phyloP scores from a whole-genome alignment of 2,888 invertebrate genomes.

The Troides helena region DNA sequence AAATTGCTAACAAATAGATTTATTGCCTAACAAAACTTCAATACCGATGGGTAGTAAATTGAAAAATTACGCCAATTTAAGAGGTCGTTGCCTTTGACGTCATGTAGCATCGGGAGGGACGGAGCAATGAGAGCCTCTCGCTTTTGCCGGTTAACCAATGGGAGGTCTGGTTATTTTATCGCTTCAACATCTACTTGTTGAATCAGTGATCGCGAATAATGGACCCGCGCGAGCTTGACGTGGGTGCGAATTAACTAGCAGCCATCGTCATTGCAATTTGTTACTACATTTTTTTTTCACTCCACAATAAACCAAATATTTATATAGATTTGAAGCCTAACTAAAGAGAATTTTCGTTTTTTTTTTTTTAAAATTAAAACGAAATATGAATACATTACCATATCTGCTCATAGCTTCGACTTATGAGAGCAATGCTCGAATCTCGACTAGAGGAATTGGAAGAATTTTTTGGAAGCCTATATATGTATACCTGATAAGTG shows the following conservation, averaged over 20 bases:
- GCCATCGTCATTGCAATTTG: not conserved
- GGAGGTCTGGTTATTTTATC: constrained; percentile 44
- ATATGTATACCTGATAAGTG: no score
- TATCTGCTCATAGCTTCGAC: no score
- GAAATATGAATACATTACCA: no score
- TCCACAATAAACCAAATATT: no score
- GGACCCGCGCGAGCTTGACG: constrained; percentile 36
- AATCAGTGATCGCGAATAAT: constrained; percentile 36
- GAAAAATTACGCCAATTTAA: constrained; percentile 63
- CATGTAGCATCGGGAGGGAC: constrained; percentile 43
- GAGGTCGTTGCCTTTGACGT: constrained; percentile 64
- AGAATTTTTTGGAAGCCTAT: no score
- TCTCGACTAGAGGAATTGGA: no score
- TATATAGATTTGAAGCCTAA: no score
- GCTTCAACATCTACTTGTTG: constrained; percentile 52
- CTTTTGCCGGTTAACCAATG: constrained; percentile 57
- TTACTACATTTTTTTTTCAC: not conserved
- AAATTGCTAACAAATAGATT: constrained; percentile 27
- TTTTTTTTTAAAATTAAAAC: no score
- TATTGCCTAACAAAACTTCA: constrained; percentile 37
- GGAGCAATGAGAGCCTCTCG: constrained; percentile 52
- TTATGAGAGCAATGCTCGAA: no score
- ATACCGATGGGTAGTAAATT: constrained; percentile 50
- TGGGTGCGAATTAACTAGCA: constrained; percentile 1
- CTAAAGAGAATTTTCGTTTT: no score